Evolutionary conservation across 1,140 invertebrate species (phyloP).

Genomic region (Anthonomus grandis): DNA sequence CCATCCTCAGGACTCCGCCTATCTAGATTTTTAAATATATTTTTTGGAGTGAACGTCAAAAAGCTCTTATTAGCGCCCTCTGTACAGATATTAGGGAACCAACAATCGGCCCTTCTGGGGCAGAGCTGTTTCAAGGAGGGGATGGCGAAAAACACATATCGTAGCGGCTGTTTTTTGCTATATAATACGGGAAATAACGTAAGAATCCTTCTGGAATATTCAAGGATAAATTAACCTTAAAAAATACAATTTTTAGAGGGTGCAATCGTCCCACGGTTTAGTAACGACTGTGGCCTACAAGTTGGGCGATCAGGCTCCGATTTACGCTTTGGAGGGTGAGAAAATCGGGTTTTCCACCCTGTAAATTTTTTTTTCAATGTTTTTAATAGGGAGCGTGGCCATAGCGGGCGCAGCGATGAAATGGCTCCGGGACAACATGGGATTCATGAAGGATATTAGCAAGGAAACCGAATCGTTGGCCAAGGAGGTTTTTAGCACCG

Average conservation of each 20-base stretch:
- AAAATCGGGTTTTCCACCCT: not conserved
- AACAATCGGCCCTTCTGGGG: constrained; percentile 91
- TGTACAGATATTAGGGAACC: constrained; percentile 72
- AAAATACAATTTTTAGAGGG: constrained; percentile 54
- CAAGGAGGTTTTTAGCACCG: constrained; percentile 68
- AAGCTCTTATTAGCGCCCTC: no score
- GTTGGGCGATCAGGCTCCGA: constrained; percentile 71
- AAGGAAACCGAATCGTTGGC: constrained; percentile 75
- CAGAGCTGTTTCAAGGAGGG: constrained; percentile 91
- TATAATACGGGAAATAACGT: constrained; percentile 89
- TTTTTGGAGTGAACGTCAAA: no score
- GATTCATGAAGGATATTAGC: constrained; percentile 65
- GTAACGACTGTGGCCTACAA: constrained; percentile 95
- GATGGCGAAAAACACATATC: constrained; percentile 91
- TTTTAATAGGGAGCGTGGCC: constrained; percentile 78
- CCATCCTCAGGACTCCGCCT: no score
- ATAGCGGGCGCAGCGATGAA: constrained; percentile 87
- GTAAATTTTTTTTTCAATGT: constrained; percentile 1
- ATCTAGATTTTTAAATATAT: no score
- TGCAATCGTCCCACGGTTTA: constrained; percentile 85
- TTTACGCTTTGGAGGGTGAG: constrained; percentile 86
- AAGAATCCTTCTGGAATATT: constrained; percentile 24
- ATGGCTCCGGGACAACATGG: constrained; percentile 87
- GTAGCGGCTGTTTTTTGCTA: constrained; percentile 94
- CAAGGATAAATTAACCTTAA: constrained; percentile 1